phyloP scores from a whole-genome alignment of 2,888 invertebrate species.

The Microplitis manilae region DNA sequence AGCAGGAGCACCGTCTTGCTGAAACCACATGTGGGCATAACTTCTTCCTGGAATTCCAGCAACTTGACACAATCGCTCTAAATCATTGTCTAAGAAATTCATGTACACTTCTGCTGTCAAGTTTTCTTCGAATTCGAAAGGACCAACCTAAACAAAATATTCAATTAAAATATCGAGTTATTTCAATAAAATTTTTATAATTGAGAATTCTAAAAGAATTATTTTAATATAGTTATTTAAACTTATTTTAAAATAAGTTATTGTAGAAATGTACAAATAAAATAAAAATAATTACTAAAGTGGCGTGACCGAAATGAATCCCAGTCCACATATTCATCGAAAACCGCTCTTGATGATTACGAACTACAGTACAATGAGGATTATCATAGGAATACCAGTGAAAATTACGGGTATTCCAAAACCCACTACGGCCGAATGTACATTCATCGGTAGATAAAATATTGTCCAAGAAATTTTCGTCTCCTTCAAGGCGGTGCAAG shows the following conservation, averaged over 20 bases:
- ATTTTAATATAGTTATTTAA: no score
- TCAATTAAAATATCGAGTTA: background rate
- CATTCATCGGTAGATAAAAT: constrained; percentile 16
- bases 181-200: background rate
- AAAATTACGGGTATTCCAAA: constrained; percentile 7
- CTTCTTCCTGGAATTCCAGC: background rate
- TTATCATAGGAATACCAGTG: background rate
- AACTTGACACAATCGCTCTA: constrained; percentile 1
- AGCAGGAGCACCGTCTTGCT: constrained; percentile 25
- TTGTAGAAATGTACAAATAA: background rate
- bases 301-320: no score
- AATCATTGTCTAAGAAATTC: background rate
- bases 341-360: constrained; percentile 6
- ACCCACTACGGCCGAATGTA: background rate
- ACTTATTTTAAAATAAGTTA: no score
- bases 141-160: constrained; percentile 19
- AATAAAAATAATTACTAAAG: background rate
- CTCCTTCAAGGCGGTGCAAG: background rate
- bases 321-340: constrained; percentile 12
- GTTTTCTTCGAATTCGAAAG: constrained; percentile 19
- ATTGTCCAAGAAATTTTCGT: background rate
- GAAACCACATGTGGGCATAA: constrained; percentile 11
- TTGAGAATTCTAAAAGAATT: background rate
- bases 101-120: constrained; percentile 10
- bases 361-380: constrained; percentile 1